A percentile compares a stretch with the other conserved stretches of the same genome.
These are phyloP conservation scores for Azorinus chamasolen DNA, from an alignment of 2,888 invertebrate species.

Conservation along the genomic window DNA sequence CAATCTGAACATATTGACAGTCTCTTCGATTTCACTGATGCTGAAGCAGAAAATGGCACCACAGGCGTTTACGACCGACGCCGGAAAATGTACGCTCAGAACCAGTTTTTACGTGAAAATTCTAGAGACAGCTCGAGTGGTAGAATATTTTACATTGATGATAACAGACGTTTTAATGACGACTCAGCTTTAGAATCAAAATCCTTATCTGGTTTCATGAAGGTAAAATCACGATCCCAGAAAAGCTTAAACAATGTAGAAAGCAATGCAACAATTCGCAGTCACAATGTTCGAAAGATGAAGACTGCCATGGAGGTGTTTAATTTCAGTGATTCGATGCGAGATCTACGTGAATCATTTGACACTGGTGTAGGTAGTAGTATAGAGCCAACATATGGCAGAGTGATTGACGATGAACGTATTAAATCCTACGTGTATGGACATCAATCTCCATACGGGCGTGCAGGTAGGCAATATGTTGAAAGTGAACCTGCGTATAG, in stretches of 20 bases:
- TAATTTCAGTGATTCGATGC: conserved; percentile 71
- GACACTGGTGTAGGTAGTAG: conserved; percentile 30
- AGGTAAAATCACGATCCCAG: conserved; percentile 68
- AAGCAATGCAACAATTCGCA: conserved; percentile 79
- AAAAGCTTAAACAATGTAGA: conserved; percentile 73
- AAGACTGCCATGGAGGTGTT: conserved; percentile 78
- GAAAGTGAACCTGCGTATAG: conserved; percentile 74
- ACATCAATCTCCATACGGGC: conserved; percentile 30
- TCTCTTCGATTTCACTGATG: conserved; percentile 64
- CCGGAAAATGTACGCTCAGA: background rate
- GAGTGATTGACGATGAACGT: conserved; percentile 59
- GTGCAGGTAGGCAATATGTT: conserved; percentile 60
- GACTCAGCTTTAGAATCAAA: conserved; percentile 57
- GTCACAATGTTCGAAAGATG: conserved; percentile 77
- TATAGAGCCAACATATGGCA: conserved; percentile 48
- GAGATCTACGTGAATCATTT: conserved; percentile 53
- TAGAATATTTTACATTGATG: conserved; percentile 25
- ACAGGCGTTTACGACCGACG: conserved; percentile 39
- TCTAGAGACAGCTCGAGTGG: conserved; percentile 8
- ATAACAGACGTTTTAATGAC: conserved; percentile 55
- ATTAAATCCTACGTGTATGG: conserved; percentile 61
- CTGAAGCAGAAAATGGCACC: conserved; percentile 11
- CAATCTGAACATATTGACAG: conserved; percentile 67
- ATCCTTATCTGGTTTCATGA: conserved; percentile 52
- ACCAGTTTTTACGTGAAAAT: conserved; percentile 4